These are phyloP conservation scores for Isaurus tuberculatus DNA, from an alignment of 92 coral and sea anemone species.

Conservation along the genomic window DNA sequence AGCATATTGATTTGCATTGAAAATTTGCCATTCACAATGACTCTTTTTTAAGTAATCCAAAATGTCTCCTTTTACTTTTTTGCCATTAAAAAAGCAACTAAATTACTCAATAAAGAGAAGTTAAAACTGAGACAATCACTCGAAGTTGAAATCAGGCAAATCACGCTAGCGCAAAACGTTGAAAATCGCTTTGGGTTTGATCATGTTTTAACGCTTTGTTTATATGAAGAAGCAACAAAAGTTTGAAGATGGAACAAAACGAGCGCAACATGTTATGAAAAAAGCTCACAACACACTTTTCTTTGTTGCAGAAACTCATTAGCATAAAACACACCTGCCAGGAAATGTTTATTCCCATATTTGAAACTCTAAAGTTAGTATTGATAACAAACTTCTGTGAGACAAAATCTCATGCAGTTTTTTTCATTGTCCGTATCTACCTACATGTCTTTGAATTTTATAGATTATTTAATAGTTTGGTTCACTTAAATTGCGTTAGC, in stretches of 20 bases:
- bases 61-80: neutral
- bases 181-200: neutral
- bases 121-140: neutral
- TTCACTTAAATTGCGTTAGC: constrained; percentile 45
- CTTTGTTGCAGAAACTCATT: constrained; percentile 61
- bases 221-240: neutral
- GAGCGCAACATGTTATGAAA: constrained; percentile 10
- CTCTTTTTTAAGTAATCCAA: neutral
- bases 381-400: constrained; percentile 40
- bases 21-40: no score
- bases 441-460: constrained; percentile 27
- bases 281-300: constrained; percentile 10
- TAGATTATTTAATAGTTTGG: constrained; percentile 23
- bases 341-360: constrained; percentile 74
- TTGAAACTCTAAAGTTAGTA: constrained; percentile 69
- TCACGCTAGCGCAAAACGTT: constrained; percentile 24
- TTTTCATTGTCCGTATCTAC: constrained; percentile 12
- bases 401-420: constrained; percentile 31
- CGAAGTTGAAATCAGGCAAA: neutral
- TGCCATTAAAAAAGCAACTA: constrained; percentile 3
- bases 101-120: constrained; percentile 3
- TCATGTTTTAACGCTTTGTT: constrained; percentile 2
- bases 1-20: neutral
- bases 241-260: constrained; percentile 10
- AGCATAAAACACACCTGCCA: constrained; percentile 85